Percentiles rank a stretch among this genome's conserved stretches.
Conservation (phyloP, 2,888 invertebrate species). For the Hyppa rectilinea region DNA sequence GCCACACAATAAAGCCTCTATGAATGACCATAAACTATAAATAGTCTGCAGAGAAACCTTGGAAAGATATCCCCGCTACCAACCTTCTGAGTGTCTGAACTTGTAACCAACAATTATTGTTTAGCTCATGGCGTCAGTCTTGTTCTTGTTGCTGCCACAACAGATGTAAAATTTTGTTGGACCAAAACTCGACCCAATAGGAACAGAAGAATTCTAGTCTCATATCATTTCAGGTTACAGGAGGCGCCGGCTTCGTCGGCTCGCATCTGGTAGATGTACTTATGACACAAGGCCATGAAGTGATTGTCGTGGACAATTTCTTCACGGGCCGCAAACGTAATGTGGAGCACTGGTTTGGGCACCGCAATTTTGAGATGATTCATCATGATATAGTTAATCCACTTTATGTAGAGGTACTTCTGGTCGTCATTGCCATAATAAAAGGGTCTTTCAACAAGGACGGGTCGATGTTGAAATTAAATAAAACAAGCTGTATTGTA, state of each 20-base stretch:
- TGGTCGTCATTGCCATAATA: slow-evolving; percentile 16
- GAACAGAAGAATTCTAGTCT: not conserved
- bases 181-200: no score
- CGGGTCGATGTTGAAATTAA: no score
- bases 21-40: not conserved
- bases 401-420: slow-evolving; percentile 95
- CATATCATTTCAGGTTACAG: slow-evolving; percentile 93
- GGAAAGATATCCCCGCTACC: no score
- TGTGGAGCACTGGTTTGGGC: slow-evolving; percentile 99
- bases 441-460: no score
- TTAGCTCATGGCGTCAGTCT: not conserved
- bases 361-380: slow-evolving; percentile 99
- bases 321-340: slow-evolving; percentile 99
- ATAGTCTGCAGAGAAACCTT: not conserved
- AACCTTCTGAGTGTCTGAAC: no score
- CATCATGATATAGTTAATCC: slow-evolving; percentile 99
- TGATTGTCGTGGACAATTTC: slow-evolving; percentile 99
- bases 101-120: no score
- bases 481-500: no score
- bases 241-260: slow-evolving; percentile 99
- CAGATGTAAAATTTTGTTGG: no score
- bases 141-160: no score
- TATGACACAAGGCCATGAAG: slow-evolving; percentile 98
- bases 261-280: slow-evolving; percentile 99
- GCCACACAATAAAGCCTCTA: not conserved